Evolutionary conservation across 2,113 vertebrate genomes (phyloP).

Genomic region (Nyctibius bracteatus): DNA sequence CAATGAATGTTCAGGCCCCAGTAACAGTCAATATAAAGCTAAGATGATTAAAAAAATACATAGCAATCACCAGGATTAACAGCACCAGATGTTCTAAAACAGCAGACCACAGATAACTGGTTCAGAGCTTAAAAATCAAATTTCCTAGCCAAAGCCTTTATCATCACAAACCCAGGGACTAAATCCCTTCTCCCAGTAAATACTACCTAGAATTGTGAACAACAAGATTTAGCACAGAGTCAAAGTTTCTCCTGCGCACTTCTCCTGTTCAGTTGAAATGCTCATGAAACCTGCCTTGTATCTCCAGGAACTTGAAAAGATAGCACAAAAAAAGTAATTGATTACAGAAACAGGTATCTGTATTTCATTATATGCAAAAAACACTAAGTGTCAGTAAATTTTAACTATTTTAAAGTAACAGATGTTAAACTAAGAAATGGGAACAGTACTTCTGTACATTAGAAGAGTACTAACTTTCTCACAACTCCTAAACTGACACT

Average conservation of each 20-base stretch:
- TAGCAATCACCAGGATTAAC: slow-evolving; percentile 48
- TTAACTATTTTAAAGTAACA: not conserved
- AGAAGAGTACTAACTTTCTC: not conserved
- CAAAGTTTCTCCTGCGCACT: not conserved
- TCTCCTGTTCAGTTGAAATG: not conserved
- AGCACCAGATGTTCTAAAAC: slow-evolving; percentile 33
- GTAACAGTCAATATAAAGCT: slow-evolving; percentile 32
- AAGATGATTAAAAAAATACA: slow-evolving; percentile 27
- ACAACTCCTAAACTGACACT: not conserved
- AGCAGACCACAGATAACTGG: slow-evolving; percentile 13
- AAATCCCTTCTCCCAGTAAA: not conserved
- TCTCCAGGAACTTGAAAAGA: not conserved
- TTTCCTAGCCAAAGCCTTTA: slow-evolving; percentile 31
- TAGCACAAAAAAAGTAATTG: not conserved
- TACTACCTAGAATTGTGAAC: not conserved
- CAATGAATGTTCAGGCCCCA: not conserved
- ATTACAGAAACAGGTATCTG: not conserved
- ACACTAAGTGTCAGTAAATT: not conserved
- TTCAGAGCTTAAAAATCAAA: slow-evolving; percentile 57
- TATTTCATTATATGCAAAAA: not conserved
- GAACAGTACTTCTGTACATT: not conserved
- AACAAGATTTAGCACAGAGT: not conserved
- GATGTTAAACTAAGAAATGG: not conserved
- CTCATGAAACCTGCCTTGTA: not conserved
- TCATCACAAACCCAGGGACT: not conserved